phyloP scores from a whole-genome alignment of 2,113 vertebrate genomes.

The Callopanchax toddi region DNA sequence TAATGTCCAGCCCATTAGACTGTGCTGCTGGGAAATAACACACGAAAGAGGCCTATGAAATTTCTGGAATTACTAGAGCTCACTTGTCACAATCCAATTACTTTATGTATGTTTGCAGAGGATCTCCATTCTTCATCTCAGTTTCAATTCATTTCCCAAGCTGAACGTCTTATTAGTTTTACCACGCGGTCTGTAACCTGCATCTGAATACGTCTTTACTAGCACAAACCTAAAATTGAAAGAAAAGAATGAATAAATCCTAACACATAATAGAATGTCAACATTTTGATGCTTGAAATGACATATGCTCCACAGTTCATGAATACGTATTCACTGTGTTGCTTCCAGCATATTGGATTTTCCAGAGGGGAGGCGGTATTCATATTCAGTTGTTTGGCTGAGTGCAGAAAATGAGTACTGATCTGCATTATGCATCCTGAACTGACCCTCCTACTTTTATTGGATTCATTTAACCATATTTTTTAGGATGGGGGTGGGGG shows the following conservation, averaged over 20 bases:
- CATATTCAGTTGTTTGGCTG: constrained; percentile 41
- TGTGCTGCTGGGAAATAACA: constrained; percentile 62
- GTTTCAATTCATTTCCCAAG: constrained; percentile 52
- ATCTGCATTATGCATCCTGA: constrained; percentile 50
- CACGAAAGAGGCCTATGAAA: constrained; percentile 53
- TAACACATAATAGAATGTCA: constrained; percentile 55
- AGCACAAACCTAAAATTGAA: constrained; percentile 23
- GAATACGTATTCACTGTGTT: constrained; percentile 20
- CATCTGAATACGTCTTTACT: constrained; percentile 25
- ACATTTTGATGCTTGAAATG: constrained; percentile 39
- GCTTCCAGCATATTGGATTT: constrained; percentile 45
- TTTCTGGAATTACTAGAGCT: constrained; percentile 57
- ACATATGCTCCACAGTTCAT: constrained; percentile 45
- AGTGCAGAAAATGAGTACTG: constrained; percentile 41
- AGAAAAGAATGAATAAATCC: constrained; percentile 10
- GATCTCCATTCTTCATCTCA: constrained; percentile 40
- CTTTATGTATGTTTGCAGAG: constrained; percentile 58
- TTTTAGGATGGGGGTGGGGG: constrained; percentile 2
- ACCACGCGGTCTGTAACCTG: constrained; percentile 38
- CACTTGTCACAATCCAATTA: constrained; percentile 76
- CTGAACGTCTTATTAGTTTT: constrained; percentile 65
- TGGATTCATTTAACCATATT: constrained; percentile 57
- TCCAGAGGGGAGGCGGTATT: constrained; percentile 24
- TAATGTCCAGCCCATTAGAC: constrained; percentile 51
- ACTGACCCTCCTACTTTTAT: constrained; percentile 34